Conservation (phyloP, 2,888 invertebrate genomes). For the Cephus spinipes region DNA sequence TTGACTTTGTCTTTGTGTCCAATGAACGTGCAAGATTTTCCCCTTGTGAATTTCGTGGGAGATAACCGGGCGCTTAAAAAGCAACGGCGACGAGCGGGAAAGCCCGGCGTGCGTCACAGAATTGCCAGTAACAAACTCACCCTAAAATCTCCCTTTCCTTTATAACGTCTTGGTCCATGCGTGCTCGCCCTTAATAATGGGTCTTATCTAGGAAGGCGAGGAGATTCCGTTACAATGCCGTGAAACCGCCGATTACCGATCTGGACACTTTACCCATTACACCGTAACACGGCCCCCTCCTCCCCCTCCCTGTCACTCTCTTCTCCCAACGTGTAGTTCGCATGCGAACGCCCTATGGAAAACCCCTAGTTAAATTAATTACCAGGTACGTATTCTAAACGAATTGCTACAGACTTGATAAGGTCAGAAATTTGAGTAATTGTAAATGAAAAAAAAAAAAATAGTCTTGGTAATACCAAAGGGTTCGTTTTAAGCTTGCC, state of each 20-base stretch:
- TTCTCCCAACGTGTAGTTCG: background rate
- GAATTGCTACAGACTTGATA: background rate
- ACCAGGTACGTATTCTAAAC: background rate
- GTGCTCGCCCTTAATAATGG: constrained; percentile 21
- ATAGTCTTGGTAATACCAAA: background rate
- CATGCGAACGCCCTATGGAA: background rate
- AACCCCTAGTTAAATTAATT: background rate
- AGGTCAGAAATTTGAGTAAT: background rate
- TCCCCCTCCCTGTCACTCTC: background rate
- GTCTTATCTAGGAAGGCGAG: constrained; percentile 20
- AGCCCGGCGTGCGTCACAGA: background rate
- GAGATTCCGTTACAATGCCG: constrained; percentile 21
- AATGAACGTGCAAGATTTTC: background rate
- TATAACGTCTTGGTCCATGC: constrained; percentile 7
- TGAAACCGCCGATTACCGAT: constrained; percentile 18
- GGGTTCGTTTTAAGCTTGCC: background rate
- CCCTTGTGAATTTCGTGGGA: background rate
- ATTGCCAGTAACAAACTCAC: background rate
- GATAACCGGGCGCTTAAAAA: background rate
- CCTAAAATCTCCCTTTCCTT: background rate
- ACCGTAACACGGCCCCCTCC: background rate
- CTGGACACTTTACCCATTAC: constrained; percentile 9
- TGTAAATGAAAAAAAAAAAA: background rate
- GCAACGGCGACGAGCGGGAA: background rate
- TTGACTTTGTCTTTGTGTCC: no score